phyloP scores from a whole-genome alignment of 92 coral and sea anemone species.

The Phenganax marumi region DNA sequence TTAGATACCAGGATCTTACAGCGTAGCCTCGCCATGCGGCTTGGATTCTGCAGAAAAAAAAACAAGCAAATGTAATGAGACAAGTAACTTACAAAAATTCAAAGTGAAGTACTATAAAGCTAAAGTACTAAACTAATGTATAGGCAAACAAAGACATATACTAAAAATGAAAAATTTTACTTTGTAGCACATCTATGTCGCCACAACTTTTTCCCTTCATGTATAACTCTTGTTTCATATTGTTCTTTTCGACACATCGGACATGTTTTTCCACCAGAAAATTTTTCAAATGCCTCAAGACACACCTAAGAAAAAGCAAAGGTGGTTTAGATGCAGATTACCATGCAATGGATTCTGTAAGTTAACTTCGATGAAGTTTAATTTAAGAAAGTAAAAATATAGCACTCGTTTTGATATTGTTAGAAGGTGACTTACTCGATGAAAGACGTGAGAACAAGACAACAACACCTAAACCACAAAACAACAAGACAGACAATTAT shows the following conservation, averaged over 20 bases:
- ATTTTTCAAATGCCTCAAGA: constrained; percentile 96
- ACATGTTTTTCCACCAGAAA: constrained; percentile 92
- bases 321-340: neutral
- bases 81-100: neutral
- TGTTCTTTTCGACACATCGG: constrained; percentile 99
- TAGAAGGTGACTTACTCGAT: constrained; percentile 68
- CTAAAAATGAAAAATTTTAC: constrained; percentile 40
- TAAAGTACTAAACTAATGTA: neutral
- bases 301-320: constrained; percentile 60
- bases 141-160: too few relatives aligned
- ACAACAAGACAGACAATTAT: neutral
- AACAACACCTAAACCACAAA: constrained; percentile 69
- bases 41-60: constrained; percentile 66
- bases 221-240: constrained; percentile 90
- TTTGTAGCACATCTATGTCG: constrained; percentile 79
- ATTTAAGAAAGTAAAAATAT: neutral
- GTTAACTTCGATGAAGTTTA: neutral
- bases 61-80: neutral
- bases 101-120: neutral
- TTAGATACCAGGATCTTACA: constrained; percentile 78
- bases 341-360: neutral
- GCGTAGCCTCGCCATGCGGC: constrained; percentile 97
- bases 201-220: constrained; percentile 84
- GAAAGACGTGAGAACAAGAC: constrained; percentile 97
- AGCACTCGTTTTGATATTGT: too few relatives aligned